Evolutionary conservation across 2,113 vertebrate genomes (phyloP).

Genomic region (Sinocyclocheilus maitianheensis): DNA sequence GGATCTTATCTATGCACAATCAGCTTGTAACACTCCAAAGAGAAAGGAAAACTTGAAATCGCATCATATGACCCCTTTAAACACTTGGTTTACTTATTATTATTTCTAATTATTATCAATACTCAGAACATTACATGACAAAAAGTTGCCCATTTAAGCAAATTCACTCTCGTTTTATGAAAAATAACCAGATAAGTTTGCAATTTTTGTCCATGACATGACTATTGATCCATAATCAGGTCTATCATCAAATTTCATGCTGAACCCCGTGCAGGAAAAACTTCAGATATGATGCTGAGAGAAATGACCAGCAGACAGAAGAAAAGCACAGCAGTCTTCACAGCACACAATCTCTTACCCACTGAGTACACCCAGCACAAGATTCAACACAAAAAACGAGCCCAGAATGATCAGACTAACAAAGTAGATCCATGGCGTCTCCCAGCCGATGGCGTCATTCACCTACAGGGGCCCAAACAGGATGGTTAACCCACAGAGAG

Average conservation of each 20-base stretch:
- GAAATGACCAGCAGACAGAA: constrained; percentile 12
- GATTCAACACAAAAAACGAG: constrained; percentile 99
- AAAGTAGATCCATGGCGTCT: constrained; percentile 98
- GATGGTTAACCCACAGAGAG: constrained; percentile 21
- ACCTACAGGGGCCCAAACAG: constrained; percentile 79
- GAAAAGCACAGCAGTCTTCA: constrained; percentile 58
- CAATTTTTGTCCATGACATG: neutral
- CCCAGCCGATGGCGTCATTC: constrained; percentile 96
- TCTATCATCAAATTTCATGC: constrained; percentile 1
- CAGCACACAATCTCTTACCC: constrained; percentile 87
- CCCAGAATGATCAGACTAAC: constrained; percentile 99
- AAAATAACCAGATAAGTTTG: neutral
- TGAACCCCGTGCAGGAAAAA: constrained; percentile 2
- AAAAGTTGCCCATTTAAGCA: neutral
- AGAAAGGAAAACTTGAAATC: no score
- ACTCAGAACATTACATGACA: neutral
- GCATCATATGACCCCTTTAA: neutral
- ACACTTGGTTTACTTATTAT: neutral
- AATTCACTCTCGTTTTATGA: neutral
- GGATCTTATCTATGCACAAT: no score
- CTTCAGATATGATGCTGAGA: constrained; percentile 8
- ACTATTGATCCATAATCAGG: neutral
- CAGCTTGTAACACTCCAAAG: no score
- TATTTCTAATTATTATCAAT: neutral
- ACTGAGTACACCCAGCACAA: constrained; percentile 99